Base-by-base conservation (phyloP, 2,888 invertebrate species). In the Amphimallon solstitiale region DNA sequence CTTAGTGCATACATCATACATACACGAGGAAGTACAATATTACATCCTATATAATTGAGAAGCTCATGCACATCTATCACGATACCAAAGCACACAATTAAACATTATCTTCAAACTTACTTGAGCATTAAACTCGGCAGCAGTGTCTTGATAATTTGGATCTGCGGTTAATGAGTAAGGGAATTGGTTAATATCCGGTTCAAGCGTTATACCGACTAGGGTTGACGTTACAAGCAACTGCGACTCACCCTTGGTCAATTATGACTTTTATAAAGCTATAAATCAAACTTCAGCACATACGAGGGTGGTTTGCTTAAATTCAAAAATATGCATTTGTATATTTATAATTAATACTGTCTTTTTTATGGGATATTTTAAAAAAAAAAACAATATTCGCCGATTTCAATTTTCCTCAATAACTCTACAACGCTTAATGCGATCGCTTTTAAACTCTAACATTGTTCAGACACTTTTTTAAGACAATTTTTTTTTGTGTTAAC, bases 131-230 rank as follows among this genome's bases (percentile, higher is more conserved):
- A 59, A 43, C 56, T 14, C 43, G 29, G 29, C 29, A 29, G 56
- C 29, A 21, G 23, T 59, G 56, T 59, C 56, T 59, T 59, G 56
- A 59, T 59, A 59, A 43, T 59, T 45, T 43, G 56, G 29, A 59
- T 43, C 56, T 59, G 56, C 17, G 66, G 68, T 69, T 72, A 74
- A 74, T 71, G 73, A 73, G 73, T 67, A 73, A 75, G 74, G 75
- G 76, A 76, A 77, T 77, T 74, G 75, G 76, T 77, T 78, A 78
- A 78, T 78, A 78, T 77, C 78, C 78, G 78, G 76, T 70, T 70
- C 68, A 72, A 72, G 74, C 72, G 74, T 73, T 74, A 73, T 72
- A 75, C 72, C 75, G 76, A 75, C 75, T 73, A 73, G 75, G 76
- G 75, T 71, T 73, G 74, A 71, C 70, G 70, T 69, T 74, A 71